Conservation (phyloP, 92 coral and sea anemone genomes). For the Bergia sp. region DNA sequence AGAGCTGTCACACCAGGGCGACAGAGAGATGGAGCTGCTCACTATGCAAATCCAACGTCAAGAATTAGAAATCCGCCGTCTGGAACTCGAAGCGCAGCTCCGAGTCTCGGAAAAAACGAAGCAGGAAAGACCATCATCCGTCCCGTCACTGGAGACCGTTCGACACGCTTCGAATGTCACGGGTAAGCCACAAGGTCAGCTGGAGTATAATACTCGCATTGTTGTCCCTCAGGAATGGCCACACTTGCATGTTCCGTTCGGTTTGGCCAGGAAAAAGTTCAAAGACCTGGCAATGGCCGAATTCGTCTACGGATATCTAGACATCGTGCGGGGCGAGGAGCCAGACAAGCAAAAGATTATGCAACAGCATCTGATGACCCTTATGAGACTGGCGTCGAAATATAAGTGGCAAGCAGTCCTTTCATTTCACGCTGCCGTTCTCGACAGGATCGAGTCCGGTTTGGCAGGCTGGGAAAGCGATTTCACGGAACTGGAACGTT, state of each 20-base stretch:
- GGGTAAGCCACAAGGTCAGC: conserved; percentile 48
- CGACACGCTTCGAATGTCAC: not conserved
- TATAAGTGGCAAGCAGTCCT: conserved; percentile 35
- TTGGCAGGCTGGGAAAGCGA: conserved; percentile 37
- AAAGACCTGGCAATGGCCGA: conserved; percentile 36
- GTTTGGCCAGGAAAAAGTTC: conserved; percentile 28
- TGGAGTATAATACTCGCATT: conserved; percentile 44
- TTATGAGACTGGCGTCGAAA: conserved; percentile 25
- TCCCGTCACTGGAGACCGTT: not conserved
- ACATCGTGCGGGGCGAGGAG: not conserved
- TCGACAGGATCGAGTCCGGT: conserved; percentile 34
- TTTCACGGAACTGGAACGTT: conserved; percentile 26
- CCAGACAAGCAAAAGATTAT: not conserved
- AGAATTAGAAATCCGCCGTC: conserved; percentile 14
- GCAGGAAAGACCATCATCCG: not conserved
- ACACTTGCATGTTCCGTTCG: conserved; percentile 30
- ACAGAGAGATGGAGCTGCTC: conserved; percentile 16
- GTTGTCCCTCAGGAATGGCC: conserved; percentile 37
- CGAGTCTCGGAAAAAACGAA: not conserved
- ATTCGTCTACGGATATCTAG: conserved; percentile 28
- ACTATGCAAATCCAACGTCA: conserved; percentile 34
- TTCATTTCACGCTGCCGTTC: conserved; percentile 41
- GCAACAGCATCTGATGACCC: conserved; percentile 25
- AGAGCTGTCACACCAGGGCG: conserved; percentile 1
- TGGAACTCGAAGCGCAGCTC: conserved; percentile 27